phyloP scores from a whole-genome alignment of 2,113 vertebrate species.

The Tupaia chinensis region DNA sequence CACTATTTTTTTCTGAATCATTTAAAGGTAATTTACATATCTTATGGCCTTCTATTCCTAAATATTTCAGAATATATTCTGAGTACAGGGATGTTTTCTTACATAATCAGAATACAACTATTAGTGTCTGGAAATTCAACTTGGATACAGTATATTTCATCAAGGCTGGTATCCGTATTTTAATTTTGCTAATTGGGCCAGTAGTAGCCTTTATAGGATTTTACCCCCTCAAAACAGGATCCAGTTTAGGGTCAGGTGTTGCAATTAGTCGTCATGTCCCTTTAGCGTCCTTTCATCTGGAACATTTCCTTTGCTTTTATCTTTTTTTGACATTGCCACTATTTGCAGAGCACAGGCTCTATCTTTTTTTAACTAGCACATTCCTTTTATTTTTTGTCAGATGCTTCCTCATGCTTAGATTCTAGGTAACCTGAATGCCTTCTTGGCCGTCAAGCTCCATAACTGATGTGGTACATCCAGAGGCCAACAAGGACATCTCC shows the following conservation, averaged over 20 bases:
- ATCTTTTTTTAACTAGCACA: neutral
- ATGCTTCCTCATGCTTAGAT: neutral
- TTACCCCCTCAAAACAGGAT: neutral
- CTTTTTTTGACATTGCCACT: neutral
- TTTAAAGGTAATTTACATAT: conserved; percentile 45
- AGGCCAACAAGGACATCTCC: neutral
- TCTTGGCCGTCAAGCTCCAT: neutral
- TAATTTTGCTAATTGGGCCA: conserved; percentile 52
- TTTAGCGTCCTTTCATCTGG: neutral
- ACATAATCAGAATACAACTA: neutral
- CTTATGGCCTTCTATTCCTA: conserved; percentile 15
- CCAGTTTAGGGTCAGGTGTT: neutral
- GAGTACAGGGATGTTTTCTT: conserved; percentile 43
- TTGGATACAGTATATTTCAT: neutral
- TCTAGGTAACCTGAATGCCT: neutral
- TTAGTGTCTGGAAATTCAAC: conserved; percentile 33
- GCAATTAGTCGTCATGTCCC: neutral
- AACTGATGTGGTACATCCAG: neutral
- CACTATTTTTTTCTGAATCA: conserved; percentile 23
- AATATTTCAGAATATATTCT: conserved; percentile 45
- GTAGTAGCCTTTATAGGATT: neutral
- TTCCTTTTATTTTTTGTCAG: neutral
- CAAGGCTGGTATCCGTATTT: neutral
- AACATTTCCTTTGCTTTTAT: neutral
- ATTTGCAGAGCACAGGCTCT: neutral